Conservation (phyloP, 2,113 vertebrate genomes). For the Bos javanicus region DNA sequence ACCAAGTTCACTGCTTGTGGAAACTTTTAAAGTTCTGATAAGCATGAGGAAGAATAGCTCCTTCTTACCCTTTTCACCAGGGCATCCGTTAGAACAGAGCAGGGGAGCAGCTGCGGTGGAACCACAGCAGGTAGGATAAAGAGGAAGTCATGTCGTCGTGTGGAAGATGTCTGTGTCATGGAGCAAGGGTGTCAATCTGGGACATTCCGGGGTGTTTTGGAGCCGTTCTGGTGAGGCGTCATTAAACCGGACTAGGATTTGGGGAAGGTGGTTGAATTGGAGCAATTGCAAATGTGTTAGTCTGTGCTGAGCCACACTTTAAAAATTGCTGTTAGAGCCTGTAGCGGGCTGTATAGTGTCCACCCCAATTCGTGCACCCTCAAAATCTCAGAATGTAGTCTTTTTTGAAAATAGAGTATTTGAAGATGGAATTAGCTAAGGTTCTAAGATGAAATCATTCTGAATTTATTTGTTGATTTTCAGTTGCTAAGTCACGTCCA, state of each 20-base stretch:
- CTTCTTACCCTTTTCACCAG: not conserved
- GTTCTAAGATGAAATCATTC: not conserved
- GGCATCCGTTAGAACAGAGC: not conserved
- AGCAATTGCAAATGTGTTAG: not conserved
- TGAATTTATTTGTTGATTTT: not conserved
- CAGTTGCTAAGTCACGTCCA: not conserved
- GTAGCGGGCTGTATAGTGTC: not conserved
- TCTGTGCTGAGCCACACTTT: not conserved
- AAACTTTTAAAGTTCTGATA: not conserved
- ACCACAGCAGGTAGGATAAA: not conserved
- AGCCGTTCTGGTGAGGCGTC: not conserved
- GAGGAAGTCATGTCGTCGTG: accelerated
- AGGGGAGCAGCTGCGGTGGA: not conserved
- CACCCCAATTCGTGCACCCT: not conserved
- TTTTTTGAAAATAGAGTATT: not conserved
- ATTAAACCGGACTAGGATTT: not conserved
- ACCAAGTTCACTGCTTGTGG: not conserved
- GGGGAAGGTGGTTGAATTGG: not conserved
- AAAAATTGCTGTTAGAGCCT: not conserved
- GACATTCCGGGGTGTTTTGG: not conserved
- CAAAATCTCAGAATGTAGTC: not conserved
- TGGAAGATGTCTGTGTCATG: too few species aligned
- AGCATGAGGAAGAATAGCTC: not conserved
- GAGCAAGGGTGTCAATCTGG: not conserved
- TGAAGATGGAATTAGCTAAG: not conserved